Percentiles rank a stretch among this genome's conserved stretches.
Conservation (phyloP, 2,797 vertebrate genomes). For the Cyprinodon diabolis region DNA sequence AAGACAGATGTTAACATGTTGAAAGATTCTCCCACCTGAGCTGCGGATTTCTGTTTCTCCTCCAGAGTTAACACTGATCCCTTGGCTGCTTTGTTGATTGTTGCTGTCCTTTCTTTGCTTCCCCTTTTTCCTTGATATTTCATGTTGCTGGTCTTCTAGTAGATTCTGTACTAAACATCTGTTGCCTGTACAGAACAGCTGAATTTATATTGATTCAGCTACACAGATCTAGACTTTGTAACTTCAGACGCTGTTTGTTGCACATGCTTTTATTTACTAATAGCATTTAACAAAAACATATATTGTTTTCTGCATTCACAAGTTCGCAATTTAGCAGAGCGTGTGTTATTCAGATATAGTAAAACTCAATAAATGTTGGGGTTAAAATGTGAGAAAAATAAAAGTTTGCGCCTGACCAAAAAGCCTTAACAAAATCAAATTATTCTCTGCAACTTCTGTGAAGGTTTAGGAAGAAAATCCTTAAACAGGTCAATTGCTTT, state of each 20-base stretch:
- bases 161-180: not conserved
- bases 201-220: not conserved
- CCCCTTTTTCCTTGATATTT: no score
- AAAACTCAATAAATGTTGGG: not conserved
- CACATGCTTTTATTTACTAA: not conserved
- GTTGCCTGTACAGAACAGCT: not conserved
- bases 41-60: not conserved
- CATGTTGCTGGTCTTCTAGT: no score
- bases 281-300: not conserved
- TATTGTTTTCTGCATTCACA: not conserved
- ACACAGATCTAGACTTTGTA: not conserved
- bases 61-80: no score
- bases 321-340: not conserved
- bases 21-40: not conserved
- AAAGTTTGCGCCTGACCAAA: not conserved
- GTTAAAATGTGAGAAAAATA: not conserved
- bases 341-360: not conserved
- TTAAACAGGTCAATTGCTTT: conserved; percentile 24
- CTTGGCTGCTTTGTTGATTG: no score
- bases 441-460: not conserved
- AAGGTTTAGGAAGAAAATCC: not conserved
- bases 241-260: not conserved
- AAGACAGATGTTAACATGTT: not conserved
- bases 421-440: not conserved
- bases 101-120: no score